Conservation (phyloP, 2,888 invertebrate species). For the Stramonita haemastoma region DNA sequence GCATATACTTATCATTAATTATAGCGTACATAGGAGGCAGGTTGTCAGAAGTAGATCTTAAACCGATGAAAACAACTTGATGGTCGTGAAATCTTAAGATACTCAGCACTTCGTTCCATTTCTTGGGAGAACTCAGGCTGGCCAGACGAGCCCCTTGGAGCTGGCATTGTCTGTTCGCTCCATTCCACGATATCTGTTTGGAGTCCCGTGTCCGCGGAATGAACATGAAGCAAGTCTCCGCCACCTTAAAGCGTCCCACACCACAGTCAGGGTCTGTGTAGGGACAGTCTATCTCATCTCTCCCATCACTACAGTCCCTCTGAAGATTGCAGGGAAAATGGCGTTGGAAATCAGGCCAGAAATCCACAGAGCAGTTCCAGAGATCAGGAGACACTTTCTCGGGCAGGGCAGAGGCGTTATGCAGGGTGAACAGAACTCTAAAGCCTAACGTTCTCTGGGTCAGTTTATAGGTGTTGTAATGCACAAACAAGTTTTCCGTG, state of each 20-base stretch:
- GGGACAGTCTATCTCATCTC: slow-evolving; percentile 8
- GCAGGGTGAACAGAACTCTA: not conserved
- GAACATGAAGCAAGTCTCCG: not conserved
- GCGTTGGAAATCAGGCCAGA: slow-evolving; percentile 23
- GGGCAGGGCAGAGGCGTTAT: not conserved
- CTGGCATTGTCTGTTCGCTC: not conserved
- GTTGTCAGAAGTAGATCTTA: not conserved
- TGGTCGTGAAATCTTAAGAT: not conserved
- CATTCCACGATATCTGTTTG: not conserved
- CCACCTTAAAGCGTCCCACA: not conserved
- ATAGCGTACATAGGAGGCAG: not conserved
- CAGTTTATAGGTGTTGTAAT: not conserved
- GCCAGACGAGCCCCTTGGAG: not conserved
- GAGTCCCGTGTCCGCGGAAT: not conserved
- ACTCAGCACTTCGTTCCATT: not conserved
- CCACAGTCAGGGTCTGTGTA: not conserved
- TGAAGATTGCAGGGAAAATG: slow-evolving; percentile 24
- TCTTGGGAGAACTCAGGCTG: not conserved
- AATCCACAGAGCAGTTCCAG: slow-evolving; percentile 33
- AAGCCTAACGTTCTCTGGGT: not conserved
- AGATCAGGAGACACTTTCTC: not conserved
- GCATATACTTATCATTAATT: too few species aligned
- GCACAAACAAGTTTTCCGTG: not conserved
- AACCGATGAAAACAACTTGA: not conserved
- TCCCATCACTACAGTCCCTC: not conserved